phyloP scores from a whole-genome alignment of 2,113 vertebrate species.

The Austrofundulus limnaeus region DNA sequence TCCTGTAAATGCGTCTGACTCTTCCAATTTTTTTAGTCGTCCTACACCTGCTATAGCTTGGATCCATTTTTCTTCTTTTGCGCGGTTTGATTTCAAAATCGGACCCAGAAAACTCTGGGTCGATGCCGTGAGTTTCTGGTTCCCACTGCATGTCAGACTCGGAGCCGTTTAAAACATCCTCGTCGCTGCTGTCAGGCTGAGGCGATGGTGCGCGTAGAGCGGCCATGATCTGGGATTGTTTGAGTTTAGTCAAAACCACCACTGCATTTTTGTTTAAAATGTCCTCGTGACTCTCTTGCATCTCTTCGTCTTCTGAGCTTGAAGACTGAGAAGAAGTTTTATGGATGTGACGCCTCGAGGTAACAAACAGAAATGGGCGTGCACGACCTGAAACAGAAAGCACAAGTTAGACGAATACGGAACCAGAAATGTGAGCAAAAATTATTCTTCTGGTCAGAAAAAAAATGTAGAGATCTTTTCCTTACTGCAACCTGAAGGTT shows the following conservation, averaged over 20 bases:
- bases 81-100: background rate
- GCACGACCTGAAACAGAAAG: constrained; percentile 29
- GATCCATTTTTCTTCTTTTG: constrained; percentile 22
- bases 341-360: background rate
- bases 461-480: background rate
- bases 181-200: fast-evolving
- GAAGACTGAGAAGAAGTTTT: background rate
- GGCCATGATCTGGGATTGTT: background rate
- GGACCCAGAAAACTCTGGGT: background rate
- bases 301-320: background rate
- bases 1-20: background rate
- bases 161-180: background rate
- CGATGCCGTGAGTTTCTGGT: background rate
- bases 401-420: background rate
- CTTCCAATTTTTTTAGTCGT: background rate
- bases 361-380: background rate
- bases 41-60: fast-evolving
- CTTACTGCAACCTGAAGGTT: constrained; percentile 23
- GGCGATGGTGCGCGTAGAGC: fast-evolving
- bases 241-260: constrained; percentile 46
- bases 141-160: constrained; percentile 5
- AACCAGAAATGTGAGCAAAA: background rate
- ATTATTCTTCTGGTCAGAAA: too few relatives aligned
- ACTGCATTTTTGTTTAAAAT: background rate
- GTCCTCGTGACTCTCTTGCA: fast-evolving